Evolutionary conservation across 2,888 invertebrate genomes (phyloP).

Genomic region (Orthonychiurus folsomi): DNA sequence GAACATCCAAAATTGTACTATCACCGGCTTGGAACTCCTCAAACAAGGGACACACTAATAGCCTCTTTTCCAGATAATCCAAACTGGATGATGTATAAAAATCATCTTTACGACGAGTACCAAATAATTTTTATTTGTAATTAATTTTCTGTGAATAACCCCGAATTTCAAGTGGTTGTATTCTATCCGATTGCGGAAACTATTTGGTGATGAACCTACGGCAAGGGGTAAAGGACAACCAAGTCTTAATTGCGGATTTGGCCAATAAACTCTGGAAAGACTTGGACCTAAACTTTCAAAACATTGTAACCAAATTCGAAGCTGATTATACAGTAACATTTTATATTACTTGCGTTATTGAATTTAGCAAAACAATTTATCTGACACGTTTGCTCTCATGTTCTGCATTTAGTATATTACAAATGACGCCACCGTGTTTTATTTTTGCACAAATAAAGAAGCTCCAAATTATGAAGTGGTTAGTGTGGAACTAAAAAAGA

Average conservation of each 20-base stretch:
- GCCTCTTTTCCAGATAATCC: slow-evolving; percentile 86
- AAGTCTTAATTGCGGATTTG: slow-evolving; percentile 69
- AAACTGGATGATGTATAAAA: slow-evolving; percentile 65
- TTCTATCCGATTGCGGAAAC: slow-evolving; percentile 80
- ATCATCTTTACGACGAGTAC: neutral
- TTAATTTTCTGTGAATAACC: too few species aligned
- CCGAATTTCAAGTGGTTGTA: slow-evolving; percentile 61
- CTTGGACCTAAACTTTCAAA: slow-evolving; percentile 59
- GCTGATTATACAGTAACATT: slow-evolving; percentile 79
- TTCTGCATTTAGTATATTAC: slow-evolving; percentile 63
- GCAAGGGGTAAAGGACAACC: slow-evolving; percentile 84
- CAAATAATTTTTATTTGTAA: neutral
- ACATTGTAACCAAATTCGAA: slow-evolving; percentile 78
- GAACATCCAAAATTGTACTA: slow-evolving; percentile 87
- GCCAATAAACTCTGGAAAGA: slow-evolving; percentile 46
- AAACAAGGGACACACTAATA: slow-evolving; percentile 73
- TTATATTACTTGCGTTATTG: neutral
- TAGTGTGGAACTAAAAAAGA: slow-evolving; percentile 65
- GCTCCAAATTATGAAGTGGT: slow-evolving; percentile 86
- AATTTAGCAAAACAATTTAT: slow-evolving; percentile 5
- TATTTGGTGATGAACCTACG: slow-evolving; percentile 75
- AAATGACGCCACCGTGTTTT: slow-evolving; percentile 69
- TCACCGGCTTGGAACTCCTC: slow-evolving; percentile 75
- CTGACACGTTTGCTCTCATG: neutral
- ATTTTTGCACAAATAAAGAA: slow-evolving; percentile 85